These are phyloP conservation scores for Eulimnadia texana DNA, from an alignment of 1,140 invertebrate genomes.

Conservation along the genomic window DNA sequence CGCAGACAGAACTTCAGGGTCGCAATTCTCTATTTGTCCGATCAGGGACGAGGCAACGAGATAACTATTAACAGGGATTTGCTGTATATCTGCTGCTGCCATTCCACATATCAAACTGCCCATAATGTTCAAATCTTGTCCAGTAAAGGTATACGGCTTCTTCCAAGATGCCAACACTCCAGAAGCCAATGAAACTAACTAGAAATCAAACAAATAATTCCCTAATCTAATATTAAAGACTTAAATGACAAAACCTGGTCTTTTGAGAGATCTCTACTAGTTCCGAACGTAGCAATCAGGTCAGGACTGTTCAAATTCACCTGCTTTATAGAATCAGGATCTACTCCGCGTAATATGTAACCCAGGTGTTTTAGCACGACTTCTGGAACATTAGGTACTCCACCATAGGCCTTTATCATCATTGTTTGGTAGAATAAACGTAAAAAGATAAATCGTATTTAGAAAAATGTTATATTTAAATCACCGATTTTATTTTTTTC, in stretches of 20 bases:
- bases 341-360: neutral
- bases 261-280: neutral
- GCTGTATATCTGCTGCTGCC: neutral
- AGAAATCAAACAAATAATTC: neutral
- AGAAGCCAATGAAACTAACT: neutral
- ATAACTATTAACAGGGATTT: neutral
- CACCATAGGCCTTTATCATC: conserved; percentile 1
- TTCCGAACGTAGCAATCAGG: conserved; percentile 3
- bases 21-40: conserved; percentile 1
- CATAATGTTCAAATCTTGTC: neutral
- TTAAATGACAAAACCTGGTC: conserved; percentile 1
- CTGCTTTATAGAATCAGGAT: neutral
- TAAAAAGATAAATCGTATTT: neutral
- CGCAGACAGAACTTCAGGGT: neutral
- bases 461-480: neutral
- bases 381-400: neutral
- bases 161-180: neutral
- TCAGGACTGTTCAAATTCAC: neutral
- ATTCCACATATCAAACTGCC: neutral
- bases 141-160: neutral
- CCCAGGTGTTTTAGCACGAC: neutral
- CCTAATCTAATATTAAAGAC: neutral
- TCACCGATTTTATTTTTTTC: conserved; percentile 4
- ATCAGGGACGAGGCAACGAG: neutral
- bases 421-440: no score